phyloP scores from a whole-genome alignment of 2,888 invertebrate genomes.

The Azorinus chamasolen region DNA sequence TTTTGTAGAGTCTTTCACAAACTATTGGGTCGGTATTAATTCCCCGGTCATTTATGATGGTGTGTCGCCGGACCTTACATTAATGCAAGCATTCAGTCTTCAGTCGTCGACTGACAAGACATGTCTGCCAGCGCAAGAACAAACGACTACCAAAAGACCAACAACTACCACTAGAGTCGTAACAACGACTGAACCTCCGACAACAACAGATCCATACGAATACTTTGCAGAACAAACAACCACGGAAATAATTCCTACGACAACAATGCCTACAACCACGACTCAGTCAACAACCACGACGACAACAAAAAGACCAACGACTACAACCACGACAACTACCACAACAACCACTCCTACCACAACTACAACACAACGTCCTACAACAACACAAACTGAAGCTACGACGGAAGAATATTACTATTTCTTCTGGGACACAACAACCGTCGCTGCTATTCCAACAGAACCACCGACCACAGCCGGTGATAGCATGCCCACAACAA shows the following conservation, averaged over 20 bases:
- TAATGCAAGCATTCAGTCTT: conserved; percentile 62
- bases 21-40: conserved; percentile 75
- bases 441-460: conserved; percentile 18
- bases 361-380: conserved; percentile 9
- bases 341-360: conserved; percentile 10
- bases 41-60: conserved; percentile 78
- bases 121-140: conserved; percentile 45
- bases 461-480: conserved; percentile 13
- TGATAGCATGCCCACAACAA: conserved; percentile 7
- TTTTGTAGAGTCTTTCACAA: conserved; percentile 70
- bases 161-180: conserved; percentile 4
- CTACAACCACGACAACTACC: conserved; percentile 22
- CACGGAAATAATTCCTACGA: conserved; percentile 24
- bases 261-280: conserved; percentile 13
- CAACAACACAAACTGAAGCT: conserved; percentile 17
- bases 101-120: conserved; percentile 53
- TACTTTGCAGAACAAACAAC: conserved; percentile 20
- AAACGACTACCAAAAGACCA: conserved; percentile 25
- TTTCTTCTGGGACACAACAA: conserved; percentile 18
- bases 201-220: too few species aligned
- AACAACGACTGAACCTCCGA: conserved; percentile 26
- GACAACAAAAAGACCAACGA: background rate
- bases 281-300: conserved; percentile 13
- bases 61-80: conserved; percentile 57
- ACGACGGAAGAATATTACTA: too few species aligned